Percentiles rank a stretch among this genome's conserved stretches.
Evolutionary conservation across 2,113 vertebrate genomes (phyloP).

Genomic region (Lagopus muta): DNA sequence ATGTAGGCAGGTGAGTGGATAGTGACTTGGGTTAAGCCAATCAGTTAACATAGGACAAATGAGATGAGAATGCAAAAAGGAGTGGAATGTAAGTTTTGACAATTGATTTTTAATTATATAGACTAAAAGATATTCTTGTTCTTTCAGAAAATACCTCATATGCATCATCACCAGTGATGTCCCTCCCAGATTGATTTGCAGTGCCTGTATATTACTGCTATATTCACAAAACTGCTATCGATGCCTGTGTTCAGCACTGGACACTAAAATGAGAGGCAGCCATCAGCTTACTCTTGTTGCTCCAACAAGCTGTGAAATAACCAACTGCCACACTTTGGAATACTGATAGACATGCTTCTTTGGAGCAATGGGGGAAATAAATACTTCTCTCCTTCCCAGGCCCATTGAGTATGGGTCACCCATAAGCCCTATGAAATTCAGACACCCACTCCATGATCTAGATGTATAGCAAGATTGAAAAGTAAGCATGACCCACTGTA

Average conservation of each 20-base stretch:
- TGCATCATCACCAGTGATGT: background rate
- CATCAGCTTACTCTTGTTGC: background rate
- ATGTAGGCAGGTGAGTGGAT: fast-evolving
- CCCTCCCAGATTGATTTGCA: background rate
- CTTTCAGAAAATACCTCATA: background rate
- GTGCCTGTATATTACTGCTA: background rate
- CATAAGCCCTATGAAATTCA: background rate
- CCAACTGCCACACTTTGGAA: background rate
- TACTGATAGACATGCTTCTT: background rate
- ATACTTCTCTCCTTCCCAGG: background rate
- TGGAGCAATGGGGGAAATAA: background rate
- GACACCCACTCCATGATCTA: background rate
- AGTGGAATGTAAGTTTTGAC: background rate
- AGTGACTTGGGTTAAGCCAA: background rate
- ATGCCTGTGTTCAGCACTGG: background rate
- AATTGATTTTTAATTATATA: background rate
- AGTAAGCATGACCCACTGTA: background rate
- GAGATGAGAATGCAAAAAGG: background rate
- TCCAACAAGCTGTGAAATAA: conserved; percentile 56
- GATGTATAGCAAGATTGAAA: background rate
- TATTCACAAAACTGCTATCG: background rate
- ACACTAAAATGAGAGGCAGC: background rate
- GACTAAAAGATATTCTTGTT: background rate
- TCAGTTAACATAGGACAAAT: background rate
- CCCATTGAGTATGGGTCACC: background rate